Percentiles rank a stretch among this genome's conserved stretches.
phyloP scores from a whole-genome alignment of 2,113 vertebrate species.

The Coptodon rendalli region DNA sequence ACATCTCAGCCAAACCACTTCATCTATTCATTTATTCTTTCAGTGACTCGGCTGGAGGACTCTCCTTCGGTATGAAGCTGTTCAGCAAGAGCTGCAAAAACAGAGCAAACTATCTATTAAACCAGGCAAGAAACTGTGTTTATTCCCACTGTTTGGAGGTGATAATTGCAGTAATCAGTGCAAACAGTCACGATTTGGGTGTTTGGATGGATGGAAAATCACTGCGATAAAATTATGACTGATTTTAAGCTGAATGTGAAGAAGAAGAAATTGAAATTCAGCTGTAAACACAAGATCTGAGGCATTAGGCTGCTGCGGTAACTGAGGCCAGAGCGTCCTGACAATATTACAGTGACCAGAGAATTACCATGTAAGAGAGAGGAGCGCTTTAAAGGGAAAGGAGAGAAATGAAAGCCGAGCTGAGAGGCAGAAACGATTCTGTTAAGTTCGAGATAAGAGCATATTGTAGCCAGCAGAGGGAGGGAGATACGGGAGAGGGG shows the following conservation, averaged over 20 bases:
- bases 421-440: not conserved
- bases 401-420: not conserved
- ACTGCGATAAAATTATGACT: not conserved
- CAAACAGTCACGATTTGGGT: not conserved
- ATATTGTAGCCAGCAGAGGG: conserved; percentile 9
- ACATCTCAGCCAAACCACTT: not conserved
- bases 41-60: not conserved
- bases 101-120: not conserved
- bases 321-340: not conserved
- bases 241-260: not conserved
- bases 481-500: conserved; percentile 5
- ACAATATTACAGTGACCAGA: not conserved
- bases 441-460: conserved; percentile 17
- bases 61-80: not conserved
- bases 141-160: not conserved
- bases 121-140: not conserved
- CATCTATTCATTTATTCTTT: not conserved
- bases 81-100: not conserved
- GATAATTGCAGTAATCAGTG: not conserved
- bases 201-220: not conserved
- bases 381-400: not conserved
- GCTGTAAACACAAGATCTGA: not conserved
- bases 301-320: not conserved
- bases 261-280: not conserved
- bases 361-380: not conserved